Base-by-base conservation (phyloP, 2,113 vertebrate genomes). In the Elachura formosa region DNA sequence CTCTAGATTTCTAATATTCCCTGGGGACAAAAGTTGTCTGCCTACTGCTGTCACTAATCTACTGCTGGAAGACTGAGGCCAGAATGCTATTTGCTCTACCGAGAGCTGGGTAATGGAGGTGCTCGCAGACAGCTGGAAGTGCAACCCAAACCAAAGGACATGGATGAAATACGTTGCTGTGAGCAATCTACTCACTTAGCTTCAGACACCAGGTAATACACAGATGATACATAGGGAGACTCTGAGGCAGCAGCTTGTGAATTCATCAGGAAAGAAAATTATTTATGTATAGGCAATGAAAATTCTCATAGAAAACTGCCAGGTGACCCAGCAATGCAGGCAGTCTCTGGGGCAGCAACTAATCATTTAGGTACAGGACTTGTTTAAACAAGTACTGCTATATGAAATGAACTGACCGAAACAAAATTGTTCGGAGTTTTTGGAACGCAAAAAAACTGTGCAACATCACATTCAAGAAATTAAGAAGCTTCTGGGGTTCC, bases 111-210 rank as follows among this genome's bases (percentile, higher is more conserved):
- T 92, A 98, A 98, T 96, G 98, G 98, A 98, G 98, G 96, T 93
- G 97, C 94, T 88, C 69, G 90, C 38, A 94, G 97, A 95, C 98
- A 98, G 97, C 98, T 98, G 95, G 85, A 89, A 82, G 54, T 12
- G 62, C 84, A 49, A 61, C 89, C 2, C 0, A 93, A 87, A 66
- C 83, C 56, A 58, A 82, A 82, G 83, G 90, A 97, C 96, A 67
- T 28, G 92, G 95, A 98, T 96, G 96, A 98, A 98, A 97, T 91
- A 77, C 25, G 25, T 97, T 96, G 97, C 97, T 97, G 96, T 97
- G 97, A 98, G 98, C 98, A 96, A 97, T 92, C 95, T 68, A 61
- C 96, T 90, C 84, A 97, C 97, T 97, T 97, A 98, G 97, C 97
- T 98, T 97, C 97, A 93, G 83, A 77, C 31, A 31, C 41, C 0